Evolutionary conservation across 2,888 invertebrate species (phyloP).

Genomic region (Orchestes rusci): DNA sequence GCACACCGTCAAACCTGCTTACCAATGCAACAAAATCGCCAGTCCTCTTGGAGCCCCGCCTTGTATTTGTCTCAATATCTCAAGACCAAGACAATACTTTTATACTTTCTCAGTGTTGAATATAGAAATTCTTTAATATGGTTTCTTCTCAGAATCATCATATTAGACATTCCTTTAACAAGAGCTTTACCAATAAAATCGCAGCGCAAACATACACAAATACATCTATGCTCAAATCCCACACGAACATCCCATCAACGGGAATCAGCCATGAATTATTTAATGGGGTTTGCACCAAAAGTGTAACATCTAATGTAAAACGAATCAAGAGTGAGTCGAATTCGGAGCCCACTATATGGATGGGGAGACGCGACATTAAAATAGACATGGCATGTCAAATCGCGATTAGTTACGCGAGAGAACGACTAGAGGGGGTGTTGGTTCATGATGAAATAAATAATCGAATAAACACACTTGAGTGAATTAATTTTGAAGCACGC

Average conservation of each 20-base stretch:
- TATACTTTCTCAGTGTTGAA: too few species aligned
- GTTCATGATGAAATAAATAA: constrained; percentile 41
- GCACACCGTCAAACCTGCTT: too few species aligned
- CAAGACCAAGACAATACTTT: too few species aligned
- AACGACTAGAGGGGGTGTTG: constrained; percentile 18
- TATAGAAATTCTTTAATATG: too few species aligned
- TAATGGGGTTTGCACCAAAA: constrained; percentile 14
- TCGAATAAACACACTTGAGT: constrained; percentile 43
- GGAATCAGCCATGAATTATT: constrained; percentile 21
- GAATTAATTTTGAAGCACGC: constrained; percentile 40
- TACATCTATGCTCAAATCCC: too few species aligned
- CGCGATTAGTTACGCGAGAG: constrained; percentile 42
- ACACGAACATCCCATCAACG: neutral
- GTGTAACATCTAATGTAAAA: constrained; percentile 19
- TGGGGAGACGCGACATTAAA: constrained; percentile 31
- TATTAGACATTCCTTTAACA: too few species aligned
- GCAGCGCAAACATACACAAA: too few species aligned
- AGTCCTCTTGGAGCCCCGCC: too few species aligned
- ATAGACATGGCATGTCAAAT: constrained; percentile 43
- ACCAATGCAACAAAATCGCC: too few species aligned
- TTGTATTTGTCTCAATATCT: too few species aligned
- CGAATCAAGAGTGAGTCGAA: constrained; percentile 20
- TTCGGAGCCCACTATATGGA: constrained; percentile 15
- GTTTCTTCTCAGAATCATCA: too few species aligned
- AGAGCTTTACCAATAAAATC: too few species aligned